Evolutionary conservation across 2,113 vertebrate genomes (phyloP).

Genomic region (Pelobates fuscus): DNA sequence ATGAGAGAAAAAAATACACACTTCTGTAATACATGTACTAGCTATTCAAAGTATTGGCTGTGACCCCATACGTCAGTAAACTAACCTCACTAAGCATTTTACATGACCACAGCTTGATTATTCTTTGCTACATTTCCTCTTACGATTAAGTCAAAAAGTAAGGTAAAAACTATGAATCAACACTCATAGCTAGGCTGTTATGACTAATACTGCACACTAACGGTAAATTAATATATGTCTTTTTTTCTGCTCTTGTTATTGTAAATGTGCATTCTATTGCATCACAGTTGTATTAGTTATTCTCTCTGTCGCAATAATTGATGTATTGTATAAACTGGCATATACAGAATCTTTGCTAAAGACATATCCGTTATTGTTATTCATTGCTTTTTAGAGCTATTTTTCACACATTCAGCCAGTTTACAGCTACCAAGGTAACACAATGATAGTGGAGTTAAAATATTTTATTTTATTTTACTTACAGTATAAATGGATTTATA

Average conservation of each 20-base stretch:
- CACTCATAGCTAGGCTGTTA: slow-evolving; percentile 5
- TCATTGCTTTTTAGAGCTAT: too few species aligned
- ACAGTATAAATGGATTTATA: too few species aligned
- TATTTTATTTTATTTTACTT: too few species aligned
- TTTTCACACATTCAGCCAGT: too few species aligned
- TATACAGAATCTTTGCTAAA: too few species aligned
- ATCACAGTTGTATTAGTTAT: too few species aligned
- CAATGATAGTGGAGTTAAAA: too few species aligned
- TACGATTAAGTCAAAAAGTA: not conserved
- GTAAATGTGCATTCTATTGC: not conserved
- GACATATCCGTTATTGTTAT: too few species aligned
- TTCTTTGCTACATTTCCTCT: slow-evolving; percentile 28
- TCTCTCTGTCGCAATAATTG: too few species aligned
- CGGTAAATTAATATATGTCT: slow-evolving; percentile 16
- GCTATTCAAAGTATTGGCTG: slow-evolving; percentile 18
- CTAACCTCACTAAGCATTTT: slow-evolving; percentile 20
- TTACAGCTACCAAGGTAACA: too few species aligned
- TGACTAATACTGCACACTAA: slow-evolving; percentile 13
- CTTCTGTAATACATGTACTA: slow-evolving; percentile 40
- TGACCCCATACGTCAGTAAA: slow-evolving; percentile 21
- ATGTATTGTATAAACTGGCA: too few species aligned
- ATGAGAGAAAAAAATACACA: slow-evolving; percentile 18
- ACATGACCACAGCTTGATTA: slow-evolving; percentile 26
- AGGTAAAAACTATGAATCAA: not conserved
- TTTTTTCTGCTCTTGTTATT: not conserved